Conservation (phyloP, 64 coral and sea anemone genomes). For the Pachyseris speciosa region DNA sequence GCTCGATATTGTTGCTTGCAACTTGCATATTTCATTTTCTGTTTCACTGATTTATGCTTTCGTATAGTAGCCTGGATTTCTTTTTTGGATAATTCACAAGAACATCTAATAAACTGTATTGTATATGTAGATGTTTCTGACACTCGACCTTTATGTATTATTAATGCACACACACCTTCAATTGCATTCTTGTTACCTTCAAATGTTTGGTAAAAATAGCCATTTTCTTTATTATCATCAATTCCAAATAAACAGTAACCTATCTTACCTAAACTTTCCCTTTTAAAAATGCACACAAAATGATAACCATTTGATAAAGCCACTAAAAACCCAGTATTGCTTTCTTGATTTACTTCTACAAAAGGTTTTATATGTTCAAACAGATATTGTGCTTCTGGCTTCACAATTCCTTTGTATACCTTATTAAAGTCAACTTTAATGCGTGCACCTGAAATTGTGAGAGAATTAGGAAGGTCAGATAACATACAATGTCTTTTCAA, state of each 20-base stretch:
- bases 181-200: too few species aligned
- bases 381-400: conserved; percentile 3
- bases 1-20: background rate
- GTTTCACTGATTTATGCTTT: background rate
- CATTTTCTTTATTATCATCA: background rate
- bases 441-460: background rate
- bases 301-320: too few species aligned
- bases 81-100: conserved; percentile 43
- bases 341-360: too few species aligned
- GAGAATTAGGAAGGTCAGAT: conserved; percentile 4
- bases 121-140: conserved; percentile 12
- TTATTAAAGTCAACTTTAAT: too few species aligned
- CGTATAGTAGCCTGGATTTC: conserved; percentile 28
- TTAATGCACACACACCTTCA: too few species aligned
- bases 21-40: background rate
- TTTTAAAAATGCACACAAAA: conserved; percentile 22
- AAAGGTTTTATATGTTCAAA: too few species aligned
- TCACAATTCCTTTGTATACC: too few species aligned
- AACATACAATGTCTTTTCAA: background rate
- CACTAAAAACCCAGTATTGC: too few species aligned
- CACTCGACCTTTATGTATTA: too few species aligned
- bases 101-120: conserved; percentile 16
- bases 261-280: too few species aligned
- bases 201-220: too few species aligned
- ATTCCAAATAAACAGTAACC: conserved; percentile 2